Conservation (phyloP, 2,888 invertebrate genomes). For the Tipula vernalis region DNA sequence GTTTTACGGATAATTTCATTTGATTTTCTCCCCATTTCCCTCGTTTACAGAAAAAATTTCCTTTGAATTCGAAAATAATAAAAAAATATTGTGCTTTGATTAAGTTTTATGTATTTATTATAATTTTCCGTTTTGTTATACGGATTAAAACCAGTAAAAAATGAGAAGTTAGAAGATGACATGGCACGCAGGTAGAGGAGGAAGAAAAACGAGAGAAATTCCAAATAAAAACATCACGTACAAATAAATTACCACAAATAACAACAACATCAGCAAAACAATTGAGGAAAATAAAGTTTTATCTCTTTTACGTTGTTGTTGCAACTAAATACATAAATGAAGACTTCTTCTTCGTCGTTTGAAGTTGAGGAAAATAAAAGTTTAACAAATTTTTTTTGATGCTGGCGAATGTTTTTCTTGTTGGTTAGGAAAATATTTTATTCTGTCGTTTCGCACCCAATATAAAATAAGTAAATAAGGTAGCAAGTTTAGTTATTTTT, state of each 20-base stretch:
- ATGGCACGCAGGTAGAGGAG: neutral
- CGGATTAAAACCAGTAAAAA: neutral
- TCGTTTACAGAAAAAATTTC: neutral
- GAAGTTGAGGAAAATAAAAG: neutral
- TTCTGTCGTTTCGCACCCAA: neutral
- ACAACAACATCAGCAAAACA: neutral
- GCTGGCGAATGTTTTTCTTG: neutral
- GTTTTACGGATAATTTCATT: neutral
- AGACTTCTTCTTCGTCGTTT: neutral
- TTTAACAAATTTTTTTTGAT: neutral
- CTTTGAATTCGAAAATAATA: neutral
- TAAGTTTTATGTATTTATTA: neutral
- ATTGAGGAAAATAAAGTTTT: neutral
- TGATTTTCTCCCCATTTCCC: neutral
- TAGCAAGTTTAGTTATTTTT: neutral
- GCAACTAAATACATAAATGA: neutral
- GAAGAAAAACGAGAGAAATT: neutral
- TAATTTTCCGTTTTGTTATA: slow-evolving; percentile 4
- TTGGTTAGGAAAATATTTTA: neutral
- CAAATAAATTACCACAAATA: slow-evolving; percentile 4
- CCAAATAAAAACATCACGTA: neutral
- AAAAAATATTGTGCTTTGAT: neutral
- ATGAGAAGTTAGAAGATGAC: neutral
- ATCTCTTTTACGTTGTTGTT: neutral
- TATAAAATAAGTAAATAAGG: neutral